phyloP scores from a whole-genome alignment of 37 sponge, comb jelly and placozoan species.

The Agelas oroides region DNA sequence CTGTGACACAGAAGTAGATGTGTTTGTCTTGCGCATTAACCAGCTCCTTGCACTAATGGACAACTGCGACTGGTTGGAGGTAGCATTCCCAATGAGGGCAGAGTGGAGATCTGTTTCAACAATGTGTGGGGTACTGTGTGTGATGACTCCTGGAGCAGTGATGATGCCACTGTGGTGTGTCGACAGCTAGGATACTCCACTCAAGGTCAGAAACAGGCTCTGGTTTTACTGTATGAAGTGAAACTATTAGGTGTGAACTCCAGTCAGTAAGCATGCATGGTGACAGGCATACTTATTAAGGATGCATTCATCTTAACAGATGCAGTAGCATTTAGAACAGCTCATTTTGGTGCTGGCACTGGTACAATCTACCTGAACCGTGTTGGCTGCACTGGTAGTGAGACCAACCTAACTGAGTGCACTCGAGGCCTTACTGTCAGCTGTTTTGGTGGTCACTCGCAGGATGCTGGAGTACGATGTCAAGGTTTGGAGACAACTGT shows the following conservation, averaged over 20 bases:
- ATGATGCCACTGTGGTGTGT: constrained; percentile 1
- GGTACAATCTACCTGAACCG: constrained; percentile 3
- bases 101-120: background rate
- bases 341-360: constrained; percentile 22
- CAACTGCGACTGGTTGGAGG: background rate
- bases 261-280: too few species aligned
- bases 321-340: background rate
- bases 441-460: background rate
- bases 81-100: background rate
- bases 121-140: constrained; percentile 7
- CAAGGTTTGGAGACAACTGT: background rate
- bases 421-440: too few species aligned
- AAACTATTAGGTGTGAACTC: too few species aligned
- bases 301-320: background rate
- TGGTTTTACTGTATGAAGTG: too few species aligned
- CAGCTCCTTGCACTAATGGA: background rate
- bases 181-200: constrained; percentile 4
- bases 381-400: background rate
- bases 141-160: constrained; percentile 6
- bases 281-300: too few species aligned
- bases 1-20: too few species aligned
- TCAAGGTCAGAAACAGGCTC: background rate
- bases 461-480: constrained; percentile 8
- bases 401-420: constrained; percentile 6
- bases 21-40: too few species aligned